A percentile compares a stretch with the other conserved stretches of the same genome.
phyloP scores from a whole-genome alignment of 2,888 invertebrate genomes.

The Lithophane socia region DNA sequence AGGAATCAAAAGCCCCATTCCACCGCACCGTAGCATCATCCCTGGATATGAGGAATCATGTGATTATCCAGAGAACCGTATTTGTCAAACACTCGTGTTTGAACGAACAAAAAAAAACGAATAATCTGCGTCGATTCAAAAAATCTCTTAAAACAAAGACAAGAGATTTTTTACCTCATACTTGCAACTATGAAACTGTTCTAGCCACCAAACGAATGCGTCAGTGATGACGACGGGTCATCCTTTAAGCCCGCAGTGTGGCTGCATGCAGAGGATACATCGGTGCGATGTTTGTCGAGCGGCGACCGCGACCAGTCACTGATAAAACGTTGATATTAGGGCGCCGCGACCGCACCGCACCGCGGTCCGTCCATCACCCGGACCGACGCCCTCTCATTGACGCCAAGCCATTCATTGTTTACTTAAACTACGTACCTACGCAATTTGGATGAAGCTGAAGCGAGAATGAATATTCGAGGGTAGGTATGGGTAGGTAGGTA shows the following conservation, averaged over 20 bases:
- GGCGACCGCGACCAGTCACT: slow-evolving; percentile 79
- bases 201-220: slow-evolving; percentile 17
- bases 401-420: slow-evolving; percentile 69
- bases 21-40: background rate
- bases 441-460: slow-evolving; percentile 37
- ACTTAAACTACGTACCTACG: slow-evolving; percentile 49
- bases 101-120: background rate
- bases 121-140: background rate
- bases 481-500: background rate
- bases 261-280: slow-evolving; percentile 56
- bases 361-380: slow-evolving; percentile 81
- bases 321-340: slow-evolving; percentile 89
- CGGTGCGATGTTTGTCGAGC: slow-evolving; percentile 56
- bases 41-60: background rate
- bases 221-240: slow-evolving; percentile 50
- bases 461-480: background rate
- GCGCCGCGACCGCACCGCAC: slow-evolving; percentile 77
- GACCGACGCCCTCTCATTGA: slow-evolving; percentile 68
- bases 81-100: background rate
- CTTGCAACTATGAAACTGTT: background rate
- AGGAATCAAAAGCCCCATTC: background rate
- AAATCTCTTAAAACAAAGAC: background rate
- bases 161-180: background rate
- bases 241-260: slow-evolving; percentile 61
- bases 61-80: background rate